Evolutionary conservation across 2,888 invertebrate species (phyloP), one percentile per base, ranked within the genome.

Genomic region (Agrotis exclamationis): DNA sequence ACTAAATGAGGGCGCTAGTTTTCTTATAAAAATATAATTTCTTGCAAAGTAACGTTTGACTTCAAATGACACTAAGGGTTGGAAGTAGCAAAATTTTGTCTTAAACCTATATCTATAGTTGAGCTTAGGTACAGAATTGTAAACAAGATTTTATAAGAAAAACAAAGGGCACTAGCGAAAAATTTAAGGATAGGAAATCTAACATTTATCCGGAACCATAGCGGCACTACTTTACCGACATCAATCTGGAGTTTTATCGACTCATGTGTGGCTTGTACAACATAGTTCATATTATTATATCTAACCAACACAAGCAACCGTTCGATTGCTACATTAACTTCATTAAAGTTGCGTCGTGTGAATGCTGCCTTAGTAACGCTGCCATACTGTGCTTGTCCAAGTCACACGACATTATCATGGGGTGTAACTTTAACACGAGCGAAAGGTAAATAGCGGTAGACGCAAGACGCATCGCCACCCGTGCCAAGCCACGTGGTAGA

Each of bases 61-160:
- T 56, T 71, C 51, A 44, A 66, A 58, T 48, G 18, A n/a, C 18
- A 62, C 22, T 71, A 59, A 70, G 65, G 45, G 24, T 69, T 44
- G 54, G 66, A 76, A 71, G 62, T 74, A 71, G 79, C 72, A 71
- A 68, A 58, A n/a, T 47, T 11, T 77, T 50, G 44, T 60, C 70
- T 83, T 68, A 56, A 24, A 76, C 80, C 45, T 84, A 84, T 84
- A 84, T 78, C 65, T 76, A 84, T 84, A 84, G 82, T 80, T 82
- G 82, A 73, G 63, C 58, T 70, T 69, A 59, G 14, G 48, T 66
- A 53, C 50, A 20, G 47, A 64, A 76, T 28, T 48, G 51, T 66
- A 69, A 51, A 63, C 51, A 60, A 62, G 7, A 47, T n/a, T 16
- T 39, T 13, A 48, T n/a, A 62, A 9, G 1, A 48, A 28, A 65